phyloP scores from a whole-genome alignment of 2,888 invertebrate species.

The Mactromeris polynyma region DNA sequence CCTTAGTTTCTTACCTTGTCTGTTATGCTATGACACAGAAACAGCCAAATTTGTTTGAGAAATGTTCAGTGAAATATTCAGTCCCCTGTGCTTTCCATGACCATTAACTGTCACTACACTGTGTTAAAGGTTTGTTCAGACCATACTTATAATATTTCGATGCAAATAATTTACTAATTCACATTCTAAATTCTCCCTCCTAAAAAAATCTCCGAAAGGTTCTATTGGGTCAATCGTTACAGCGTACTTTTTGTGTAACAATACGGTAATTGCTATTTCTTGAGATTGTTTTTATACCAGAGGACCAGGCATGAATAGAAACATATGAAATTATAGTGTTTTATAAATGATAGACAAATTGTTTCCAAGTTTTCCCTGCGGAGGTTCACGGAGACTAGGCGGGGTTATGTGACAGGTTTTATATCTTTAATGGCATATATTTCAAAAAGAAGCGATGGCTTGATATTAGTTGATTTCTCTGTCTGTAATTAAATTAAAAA shows the following conservation, averaged over 20 bases:
- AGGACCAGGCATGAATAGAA: slow-evolving; percentile 26
- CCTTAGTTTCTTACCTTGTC: no score
- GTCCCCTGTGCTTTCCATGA: no score
- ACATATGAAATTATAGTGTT: slow-evolving; percentile 36
- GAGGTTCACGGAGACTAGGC: slow-evolving; percentile 26
- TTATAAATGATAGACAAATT: slow-evolving; percentile 57
- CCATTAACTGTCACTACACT: no score
- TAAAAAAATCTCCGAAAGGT: no score
- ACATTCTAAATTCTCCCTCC: no score
- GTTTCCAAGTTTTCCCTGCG: slow-evolving; percentile 28
- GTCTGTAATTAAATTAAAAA: slow-evolving; percentile 58
- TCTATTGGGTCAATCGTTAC: no score
- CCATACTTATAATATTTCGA: no score
- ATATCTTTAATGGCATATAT: slow-evolving; percentile 52
- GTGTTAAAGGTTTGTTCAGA: no score
- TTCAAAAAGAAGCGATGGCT: slow-evolving; percentile 39
- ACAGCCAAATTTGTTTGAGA: no score
- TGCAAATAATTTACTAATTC: no score
- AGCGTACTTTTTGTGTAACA: neutral
- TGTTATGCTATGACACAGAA: no score
- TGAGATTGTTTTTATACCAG: neutral
- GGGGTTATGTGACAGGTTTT: slow-evolving; percentile 37
- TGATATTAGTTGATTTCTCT: slow-evolving; percentile 50
- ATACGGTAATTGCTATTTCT: slow-evolving; percentile 11
- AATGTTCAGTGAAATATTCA: no score